phyloP scores from a whole-genome alignment of 1,140 invertebrate species.

The Drosophila bipectinata region DNA sequence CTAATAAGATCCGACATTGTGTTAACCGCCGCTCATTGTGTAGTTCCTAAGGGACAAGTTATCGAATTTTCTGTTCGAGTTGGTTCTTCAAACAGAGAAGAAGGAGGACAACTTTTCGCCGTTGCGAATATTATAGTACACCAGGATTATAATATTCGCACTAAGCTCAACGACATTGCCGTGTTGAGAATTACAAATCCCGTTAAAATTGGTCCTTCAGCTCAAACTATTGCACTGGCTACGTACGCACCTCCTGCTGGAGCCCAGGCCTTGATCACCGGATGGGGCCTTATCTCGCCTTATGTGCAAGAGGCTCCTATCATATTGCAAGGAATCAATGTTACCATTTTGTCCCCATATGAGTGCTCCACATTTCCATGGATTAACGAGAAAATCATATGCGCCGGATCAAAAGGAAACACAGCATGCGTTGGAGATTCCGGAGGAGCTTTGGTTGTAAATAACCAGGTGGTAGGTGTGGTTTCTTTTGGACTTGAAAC shows the following conservation, averaged over 20 bases:
- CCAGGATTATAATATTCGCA: too few relatives aligned
- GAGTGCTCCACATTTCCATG: too few relatives aligned
- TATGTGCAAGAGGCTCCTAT: too few relatives aligned
- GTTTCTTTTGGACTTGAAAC: too few relatives aligned
- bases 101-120: conserved; percentile 4
- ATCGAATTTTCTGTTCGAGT: too few relatives aligned
- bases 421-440: not conserved
- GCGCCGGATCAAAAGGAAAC: not conserved
- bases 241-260: not conserved
- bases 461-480: not conserved
- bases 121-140: not conserved
- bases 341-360: too few relatives aligned
- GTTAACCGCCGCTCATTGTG: too few relatives aligned
- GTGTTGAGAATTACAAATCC: not conserved
- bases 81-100: not conserved
- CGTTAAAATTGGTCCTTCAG: not conserved
- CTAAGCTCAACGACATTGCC: not conserved
- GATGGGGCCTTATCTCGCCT: not conserved
- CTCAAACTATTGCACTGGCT: not conserved
- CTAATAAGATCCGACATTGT: too few relatives aligned
- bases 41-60: too few relatives aligned
- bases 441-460: conserved; percentile 1
- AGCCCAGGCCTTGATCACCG: not conserved
- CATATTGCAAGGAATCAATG: too few relatives aligned
- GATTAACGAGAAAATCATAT: not conserved